Evolutionary conservation across 1,140 invertebrate genomes (phyloP).

Genomic region (Muscidifurax raptorellus): DNA sequence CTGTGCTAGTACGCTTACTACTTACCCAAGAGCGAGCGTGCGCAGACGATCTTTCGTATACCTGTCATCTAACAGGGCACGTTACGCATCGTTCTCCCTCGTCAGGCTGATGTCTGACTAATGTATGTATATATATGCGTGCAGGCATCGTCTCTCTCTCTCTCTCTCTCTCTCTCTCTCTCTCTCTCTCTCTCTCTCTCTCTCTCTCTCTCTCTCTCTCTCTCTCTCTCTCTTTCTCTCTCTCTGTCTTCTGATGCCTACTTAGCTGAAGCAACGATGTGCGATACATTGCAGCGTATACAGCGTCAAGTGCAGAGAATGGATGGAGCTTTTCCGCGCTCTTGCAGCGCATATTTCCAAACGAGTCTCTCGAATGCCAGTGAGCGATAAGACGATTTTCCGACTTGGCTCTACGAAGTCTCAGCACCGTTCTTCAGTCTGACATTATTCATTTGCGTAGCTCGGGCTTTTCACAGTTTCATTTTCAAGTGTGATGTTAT

Average conservation of each 20-base stretch:
- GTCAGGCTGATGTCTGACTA: not conserved
- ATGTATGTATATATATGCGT: not conserved
- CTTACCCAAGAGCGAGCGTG: no score
- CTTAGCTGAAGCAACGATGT: not conserved
- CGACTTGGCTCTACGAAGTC: not conserved
- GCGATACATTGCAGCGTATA: not conserved
- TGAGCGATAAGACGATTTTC: conserved; percentile 2
- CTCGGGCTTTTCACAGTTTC: no score
- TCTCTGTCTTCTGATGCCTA: no score
- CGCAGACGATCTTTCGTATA: not conserved
- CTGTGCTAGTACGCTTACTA: no score
- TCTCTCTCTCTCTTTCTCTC: no score
- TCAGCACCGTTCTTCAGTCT: no score
- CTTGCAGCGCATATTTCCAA: not conserved
- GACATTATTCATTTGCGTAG: no score
- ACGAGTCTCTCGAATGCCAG: not conserved
- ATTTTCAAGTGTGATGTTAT: no score
- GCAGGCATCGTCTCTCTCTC: not conserved
- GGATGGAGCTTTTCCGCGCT: not conserved
- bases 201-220: no score
- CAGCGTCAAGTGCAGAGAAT: not conserved
- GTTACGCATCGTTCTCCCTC: not conserved
- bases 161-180: no score
- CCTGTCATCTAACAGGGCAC: not conserved
- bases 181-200: no score